Evolutionary conservation across 1,140 invertebrate genomes (phyloP).

Genomic region (Papilio polytes): DNA sequence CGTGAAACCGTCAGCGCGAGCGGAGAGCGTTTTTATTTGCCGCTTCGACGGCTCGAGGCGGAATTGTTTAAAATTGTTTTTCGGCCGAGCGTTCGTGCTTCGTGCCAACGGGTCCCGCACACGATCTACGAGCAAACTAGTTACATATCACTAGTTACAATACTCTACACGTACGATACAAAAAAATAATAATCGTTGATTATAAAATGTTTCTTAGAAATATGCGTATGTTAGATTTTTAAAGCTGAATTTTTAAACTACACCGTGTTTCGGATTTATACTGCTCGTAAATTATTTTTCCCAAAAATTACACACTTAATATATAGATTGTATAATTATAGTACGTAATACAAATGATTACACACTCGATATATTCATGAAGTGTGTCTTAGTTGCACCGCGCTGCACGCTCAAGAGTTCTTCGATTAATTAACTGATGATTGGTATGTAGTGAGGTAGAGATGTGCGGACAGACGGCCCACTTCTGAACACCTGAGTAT

Average conservation of each 20-base stretch:
- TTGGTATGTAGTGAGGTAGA: slow-evolving; percentile 43
- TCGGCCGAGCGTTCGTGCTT: slow-evolving; percentile 29
- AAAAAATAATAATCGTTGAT: background rate
- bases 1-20: slow-evolving; percentile 61
- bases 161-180: background rate
- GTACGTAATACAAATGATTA: background rate
- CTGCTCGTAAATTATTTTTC: background rate
- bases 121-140: slow-evolving; percentile 20
- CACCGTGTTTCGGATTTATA: background rate
- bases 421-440: slow-evolving; percentile 59
- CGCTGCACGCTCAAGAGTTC: slow-evolving; percentile 35
- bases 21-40: slow-evolving; percentile 48
- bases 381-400: slow-evolving; percentile 3
- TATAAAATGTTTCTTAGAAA: slow-evolving; percentile 1
- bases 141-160: slow-evolving; percentile 4
- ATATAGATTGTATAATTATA: background rate
- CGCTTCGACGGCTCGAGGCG: slow-evolving; percentile 43
- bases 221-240: background rate
- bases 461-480: slow-evolving; percentile 17
- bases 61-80: slow-evolving; percentile 49
- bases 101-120: slow-evolving; percentile 22
- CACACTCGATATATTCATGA: background rate
- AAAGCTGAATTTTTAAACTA: background rate
- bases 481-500: slow-evolving; percentile 7
- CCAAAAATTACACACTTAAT: background rate